A percentile compares a stretch with the other conserved stretches of the same genome.
phyloP scores from a whole-genome alignment of 2,113 vertebrate genomes.

The Microcebus lehilahytsara region DNA sequence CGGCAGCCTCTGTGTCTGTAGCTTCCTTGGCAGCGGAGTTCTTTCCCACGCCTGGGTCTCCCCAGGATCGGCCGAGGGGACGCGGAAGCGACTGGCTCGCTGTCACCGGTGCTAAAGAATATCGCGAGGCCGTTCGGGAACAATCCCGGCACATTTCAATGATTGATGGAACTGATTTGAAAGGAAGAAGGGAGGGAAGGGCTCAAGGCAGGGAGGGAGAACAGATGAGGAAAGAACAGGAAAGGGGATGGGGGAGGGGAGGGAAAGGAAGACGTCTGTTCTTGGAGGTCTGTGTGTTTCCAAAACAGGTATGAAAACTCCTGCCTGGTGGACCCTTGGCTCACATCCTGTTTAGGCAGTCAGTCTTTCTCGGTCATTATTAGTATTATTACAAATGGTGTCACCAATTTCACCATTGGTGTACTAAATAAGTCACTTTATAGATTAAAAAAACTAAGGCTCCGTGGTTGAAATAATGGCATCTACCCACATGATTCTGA shows the following conservation, averaged over 20 bases:
- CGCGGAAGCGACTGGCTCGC: too few species aligned
- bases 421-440: not conserved
- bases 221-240: not conserved
- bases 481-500: not conserved
- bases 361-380: not conserved
- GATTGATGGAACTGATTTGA: too few species aligned
- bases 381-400: not conserved
- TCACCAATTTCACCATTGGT: not conserved
- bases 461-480: too few species aligned
- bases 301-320: rapidly evolving
- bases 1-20: too few species aligned
- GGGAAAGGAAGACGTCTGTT: too few species aligned
- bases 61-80: too few species aligned
- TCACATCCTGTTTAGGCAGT: rapidly evolving
- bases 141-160: not conserved
- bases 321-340: not conserved
- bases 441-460: not conserved
- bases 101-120: too few species aligned
- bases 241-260: too few species aligned
- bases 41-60: too few species aligned
- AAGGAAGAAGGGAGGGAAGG: not conserved
- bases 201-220: not conserved
- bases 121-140: too few species aligned
- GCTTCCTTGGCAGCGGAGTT: too few species aligned
- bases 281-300: not conserved